A percentile compares a stretch with the other conserved stretches of the same genome.
These are phyloP conservation scores for Pangasius krempfi DNA, from an alignment of 2,797 vertebrate species.

Conservation along the genomic window DNA sequence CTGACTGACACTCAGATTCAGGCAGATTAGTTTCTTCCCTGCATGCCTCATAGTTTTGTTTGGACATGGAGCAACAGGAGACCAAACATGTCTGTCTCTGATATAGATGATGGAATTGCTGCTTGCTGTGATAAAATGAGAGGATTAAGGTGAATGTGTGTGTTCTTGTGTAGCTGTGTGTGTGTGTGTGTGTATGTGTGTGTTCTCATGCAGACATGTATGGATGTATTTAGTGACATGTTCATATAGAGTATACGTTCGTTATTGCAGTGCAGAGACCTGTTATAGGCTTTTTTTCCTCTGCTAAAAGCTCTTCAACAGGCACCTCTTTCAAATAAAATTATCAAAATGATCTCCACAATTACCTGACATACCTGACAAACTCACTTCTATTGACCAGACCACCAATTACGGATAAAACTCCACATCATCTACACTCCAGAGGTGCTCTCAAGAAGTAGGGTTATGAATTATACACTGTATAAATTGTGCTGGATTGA, in stretches of 20 bases:
- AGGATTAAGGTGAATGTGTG: slow-evolving; percentile 53
- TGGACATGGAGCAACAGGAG: slow-evolving; percentile 54
- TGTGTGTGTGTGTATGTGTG: not conserved
- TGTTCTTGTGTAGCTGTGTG: slow-evolving; percentile 25
- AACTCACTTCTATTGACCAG: slow-evolving; percentile 29
- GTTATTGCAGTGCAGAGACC: slow-evolving; percentile 20
- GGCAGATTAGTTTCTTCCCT: slow-evolving; percentile 35
- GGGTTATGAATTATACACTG: slow-evolving; percentile 52
- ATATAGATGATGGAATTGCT: slow-evolving; percentile 56
- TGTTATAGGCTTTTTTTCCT: slow-evolving; percentile 39
- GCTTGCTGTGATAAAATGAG: slow-evolving; percentile 57
- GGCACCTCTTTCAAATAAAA: slow-evolving; percentile 51
- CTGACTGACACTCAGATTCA: slow-evolving; percentile 54
- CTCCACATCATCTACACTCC: slow-evolving; percentile 23
- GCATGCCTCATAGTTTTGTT: slow-evolving; percentile 49
- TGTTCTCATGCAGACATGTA: not conserved
- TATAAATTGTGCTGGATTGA: slow-evolving; percentile 48
- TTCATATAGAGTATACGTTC: slow-evolving; percentile 34
- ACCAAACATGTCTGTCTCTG: slow-evolving; percentile 58
- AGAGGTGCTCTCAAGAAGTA: slow-evolving; percentile 38
- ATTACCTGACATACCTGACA: slow-evolving; percentile 48
- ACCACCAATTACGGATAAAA: slow-evolving; percentile 15
- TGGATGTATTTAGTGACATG: slow-evolving; percentile 24
- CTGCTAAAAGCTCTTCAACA: slow-evolving; percentile 46
- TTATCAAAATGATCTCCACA: slow-evolving; percentile 41